Conservation (phyloP, 2,888 invertebrate species). For the Ecliptopera silaceata region DNA sequence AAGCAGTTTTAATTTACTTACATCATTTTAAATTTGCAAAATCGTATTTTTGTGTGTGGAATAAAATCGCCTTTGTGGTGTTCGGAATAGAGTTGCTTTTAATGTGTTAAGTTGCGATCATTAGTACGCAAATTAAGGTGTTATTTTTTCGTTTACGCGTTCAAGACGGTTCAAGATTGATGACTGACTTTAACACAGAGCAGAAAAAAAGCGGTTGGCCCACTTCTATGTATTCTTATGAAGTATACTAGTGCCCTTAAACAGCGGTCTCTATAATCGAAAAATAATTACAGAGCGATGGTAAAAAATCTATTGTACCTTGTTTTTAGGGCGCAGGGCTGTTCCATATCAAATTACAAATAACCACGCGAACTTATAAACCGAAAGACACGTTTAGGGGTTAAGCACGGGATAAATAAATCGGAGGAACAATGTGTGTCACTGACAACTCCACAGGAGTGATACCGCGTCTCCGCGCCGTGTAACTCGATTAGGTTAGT, state of each 20-base stretch:
- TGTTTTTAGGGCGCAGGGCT: too few relatives aligned
- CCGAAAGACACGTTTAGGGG: too few relatives aligned
- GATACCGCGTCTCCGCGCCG: background rate
- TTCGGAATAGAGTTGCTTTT: constrained; percentile 16
- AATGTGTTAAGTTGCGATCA: constrained; percentile 7
- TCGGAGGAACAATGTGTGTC: background rate
- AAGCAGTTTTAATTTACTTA: background rate
- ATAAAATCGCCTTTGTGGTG: background rate
- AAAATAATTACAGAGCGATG: too few relatives aligned
- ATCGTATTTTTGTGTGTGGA: background rate
- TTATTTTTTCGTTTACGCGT: constrained; percentile 21
- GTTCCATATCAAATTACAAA: too few relatives aligned
- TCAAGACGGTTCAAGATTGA: constrained; percentile 19
- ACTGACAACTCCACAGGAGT: background rate
- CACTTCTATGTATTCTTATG: too few relatives aligned
- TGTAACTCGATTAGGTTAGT: too few relatives aligned
- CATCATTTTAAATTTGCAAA: background rate
- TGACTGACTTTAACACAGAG: constrained; percentile 9
- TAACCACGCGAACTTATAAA: too few relatives aligned
- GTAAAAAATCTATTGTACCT: too few relatives aligned
- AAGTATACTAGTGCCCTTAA: too few relatives aligned
- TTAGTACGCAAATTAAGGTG: constrained; percentile 21
- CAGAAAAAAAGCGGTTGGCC: background rate
- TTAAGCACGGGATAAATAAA: too few relatives aligned
- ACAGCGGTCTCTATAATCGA: too few relatives aligned